phyloP scores from a whole-genome alignment of 2,797 vertebrate species.

The Thaleichthys pacificus region DNA sequence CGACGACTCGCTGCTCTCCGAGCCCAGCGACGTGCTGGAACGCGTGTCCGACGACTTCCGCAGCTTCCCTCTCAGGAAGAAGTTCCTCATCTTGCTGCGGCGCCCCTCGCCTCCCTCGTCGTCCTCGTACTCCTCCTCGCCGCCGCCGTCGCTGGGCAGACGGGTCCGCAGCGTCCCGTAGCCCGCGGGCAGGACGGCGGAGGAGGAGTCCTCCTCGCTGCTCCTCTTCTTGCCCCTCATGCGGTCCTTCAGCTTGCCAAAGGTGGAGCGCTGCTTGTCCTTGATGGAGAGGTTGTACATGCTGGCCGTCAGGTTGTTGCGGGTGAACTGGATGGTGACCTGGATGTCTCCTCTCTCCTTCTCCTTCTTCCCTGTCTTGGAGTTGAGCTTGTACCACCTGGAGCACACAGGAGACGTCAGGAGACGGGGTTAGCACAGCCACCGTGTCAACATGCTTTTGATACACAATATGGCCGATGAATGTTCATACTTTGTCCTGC shows the following conservation, averaged over 20 bases:
- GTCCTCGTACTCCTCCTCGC: constrained; percentile 87
- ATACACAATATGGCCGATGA: background rate
- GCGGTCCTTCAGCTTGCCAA: constrained; percentile 91
- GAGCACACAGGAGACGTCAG: background rate
- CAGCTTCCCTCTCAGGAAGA: constrained; percentile 87
- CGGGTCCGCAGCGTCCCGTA: constrained; percentile 72
- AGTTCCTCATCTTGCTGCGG: constrained; percentile 88
- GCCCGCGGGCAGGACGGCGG: constrained; percentile 82
- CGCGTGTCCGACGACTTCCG: constrained; percentile 89
- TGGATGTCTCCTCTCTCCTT: constrained; percentile 95
- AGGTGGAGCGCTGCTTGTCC: constrained; percentile 88
- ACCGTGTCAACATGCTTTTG: background rate
- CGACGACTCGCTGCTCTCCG: constrained; percentile 92
- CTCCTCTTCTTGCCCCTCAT: constrained; percentile 86
- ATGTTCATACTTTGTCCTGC: background rate
- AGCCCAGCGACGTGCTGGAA: constrained; percentile 91
- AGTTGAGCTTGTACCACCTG: constrained; percentile 94
- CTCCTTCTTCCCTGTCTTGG: constrained; percentile 95
- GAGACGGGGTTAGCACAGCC: background rate
- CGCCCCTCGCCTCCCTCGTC: constrained; percentile 76
- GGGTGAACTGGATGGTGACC: constrained; percentile 87
- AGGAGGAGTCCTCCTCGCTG: constrained; percentile 85
- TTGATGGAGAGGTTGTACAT: constrained; percentile 97
- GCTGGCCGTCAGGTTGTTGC: constrained; percentile 93
- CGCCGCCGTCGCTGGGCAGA: constrained; percentile 74